phyloP scores from a whole-genome alignment of 2,888 invertebrate genomes.

The Lasioglossum villosulum region DNA sequence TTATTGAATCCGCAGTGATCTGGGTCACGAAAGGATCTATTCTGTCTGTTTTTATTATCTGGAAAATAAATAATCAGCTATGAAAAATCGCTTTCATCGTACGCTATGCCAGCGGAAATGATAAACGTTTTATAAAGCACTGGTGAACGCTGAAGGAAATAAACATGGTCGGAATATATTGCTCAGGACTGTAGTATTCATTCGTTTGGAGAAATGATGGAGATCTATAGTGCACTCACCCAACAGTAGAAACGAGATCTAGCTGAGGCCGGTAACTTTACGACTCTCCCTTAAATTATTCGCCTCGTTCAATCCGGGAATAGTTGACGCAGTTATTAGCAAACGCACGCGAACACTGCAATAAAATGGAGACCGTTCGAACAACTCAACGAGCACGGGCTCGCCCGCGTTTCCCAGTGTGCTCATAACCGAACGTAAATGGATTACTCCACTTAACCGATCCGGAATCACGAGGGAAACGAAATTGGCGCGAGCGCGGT shows the following conservation, averaged over 20 bases:
- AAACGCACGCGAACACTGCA: conserved; percentile 8
- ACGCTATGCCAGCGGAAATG: no score
- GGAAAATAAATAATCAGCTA: no score
- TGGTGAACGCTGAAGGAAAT: not conserved
- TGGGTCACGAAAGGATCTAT: not conserved
- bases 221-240: not conserved
- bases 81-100: no score
- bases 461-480: not conserved
- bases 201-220: not conserved
- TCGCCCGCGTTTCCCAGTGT: not conserved
- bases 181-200: not conserved
- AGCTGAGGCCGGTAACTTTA: not conserved
- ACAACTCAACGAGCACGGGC: not conserved
- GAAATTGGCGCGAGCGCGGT: not conserved
- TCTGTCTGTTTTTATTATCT: no score
- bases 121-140: no score
- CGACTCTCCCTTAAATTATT: not conserved
- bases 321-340: conserved; percentile 37
- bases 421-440: not conserved
- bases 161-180: not conserved
- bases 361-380: not conserved
- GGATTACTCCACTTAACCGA: not conserved
- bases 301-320: conserved; percentile 34
- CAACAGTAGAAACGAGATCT: not conserved
- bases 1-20: not conserved